Evolutionary conservation across 2,888 invertebrate genomes (phyloP).

Genomic region (Ariolimax columbianus): DNA sequence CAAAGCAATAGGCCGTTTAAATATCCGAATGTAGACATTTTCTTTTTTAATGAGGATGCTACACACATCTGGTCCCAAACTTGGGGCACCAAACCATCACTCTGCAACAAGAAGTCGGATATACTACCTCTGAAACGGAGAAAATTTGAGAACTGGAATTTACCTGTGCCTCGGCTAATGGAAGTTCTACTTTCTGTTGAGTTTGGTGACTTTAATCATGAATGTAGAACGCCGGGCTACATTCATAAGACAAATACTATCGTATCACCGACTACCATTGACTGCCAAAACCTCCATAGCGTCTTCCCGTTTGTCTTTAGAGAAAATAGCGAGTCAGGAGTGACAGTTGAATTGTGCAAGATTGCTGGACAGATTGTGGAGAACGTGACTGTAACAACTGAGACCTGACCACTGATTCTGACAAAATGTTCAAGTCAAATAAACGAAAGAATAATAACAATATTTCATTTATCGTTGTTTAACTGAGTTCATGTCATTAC

Average conservation of each 20-base stretch:
- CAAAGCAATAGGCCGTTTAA: constrained; percentile 58
- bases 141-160: constrained; percentile 55
- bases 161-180: constrained; percentile 52
- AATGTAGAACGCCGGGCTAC: constrained; percentile 53
- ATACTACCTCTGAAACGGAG: constrained; percentile 54
- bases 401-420: no score
- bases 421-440: no score
- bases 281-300: constrained; percentile 53
- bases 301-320: constrained; percentile 66
- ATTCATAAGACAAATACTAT: constrained; percentile 53
- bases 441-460: no score
- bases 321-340: background rate
- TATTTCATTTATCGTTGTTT: no score
- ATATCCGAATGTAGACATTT: constrained; percentile 69
- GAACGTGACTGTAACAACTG: no score
- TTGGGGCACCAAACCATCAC: constrained; percentile 50
- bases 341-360: constrained; percentile 27
- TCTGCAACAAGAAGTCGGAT: constrained; percentile 42
- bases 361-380: background rate
- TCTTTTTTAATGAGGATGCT: constrained; percentile 64
- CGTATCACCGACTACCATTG: constrained; percentile 27
- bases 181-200: constrained; percentile 37
- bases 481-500: no score
- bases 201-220: constrained; percentile 30
- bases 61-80: constrained; percentile 61